Percentiles rank a stretch among this genome's conserved stretches.
Evolutionary conservation across 2,113 vertebrate species (phyloP).

Genomic region (Zapornia atra): DNA sequence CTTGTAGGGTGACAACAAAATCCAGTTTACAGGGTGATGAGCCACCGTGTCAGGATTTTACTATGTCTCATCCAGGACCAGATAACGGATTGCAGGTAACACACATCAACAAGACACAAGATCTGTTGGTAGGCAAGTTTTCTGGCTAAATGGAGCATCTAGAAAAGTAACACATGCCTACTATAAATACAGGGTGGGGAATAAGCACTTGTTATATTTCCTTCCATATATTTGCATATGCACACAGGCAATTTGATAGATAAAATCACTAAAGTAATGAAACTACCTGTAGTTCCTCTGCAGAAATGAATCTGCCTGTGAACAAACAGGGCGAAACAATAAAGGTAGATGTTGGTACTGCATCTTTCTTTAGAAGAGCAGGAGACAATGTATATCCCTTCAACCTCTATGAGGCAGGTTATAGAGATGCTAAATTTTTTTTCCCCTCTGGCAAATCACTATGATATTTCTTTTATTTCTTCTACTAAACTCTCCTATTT

Average conservation of each 20-base stretch:
- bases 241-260: not conserved
- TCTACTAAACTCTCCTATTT: not conserved
- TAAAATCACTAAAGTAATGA: not conserved
- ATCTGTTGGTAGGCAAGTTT: conserved; percentile 64
- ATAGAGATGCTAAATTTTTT: not conserved
- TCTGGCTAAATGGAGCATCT: not conserved
- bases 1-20: conserved; percentile 40
- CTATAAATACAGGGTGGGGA: not conserved
- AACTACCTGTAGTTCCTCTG: not conserved
- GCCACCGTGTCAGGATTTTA: not conserved
- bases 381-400: not conserved
- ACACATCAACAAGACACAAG: conserved; percentile 58
- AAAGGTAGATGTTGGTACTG: not conserved
- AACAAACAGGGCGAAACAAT: not conserved
- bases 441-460: not conserved
- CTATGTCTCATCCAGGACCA: not conserved
- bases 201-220: not conserved
- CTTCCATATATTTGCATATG: not conserved
- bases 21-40: not conserved
- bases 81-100: conserved; percentile 62
- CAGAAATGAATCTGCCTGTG: not conserved
- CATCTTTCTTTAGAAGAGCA: not conserved
- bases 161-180: not conserved
- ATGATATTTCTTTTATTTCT: not conserved
- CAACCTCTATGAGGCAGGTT: not conserved